phyloP scores from a whole-genome alignment of 1,140 invertebrate genomes.

The Gryllus bimaculatus region DNA sequence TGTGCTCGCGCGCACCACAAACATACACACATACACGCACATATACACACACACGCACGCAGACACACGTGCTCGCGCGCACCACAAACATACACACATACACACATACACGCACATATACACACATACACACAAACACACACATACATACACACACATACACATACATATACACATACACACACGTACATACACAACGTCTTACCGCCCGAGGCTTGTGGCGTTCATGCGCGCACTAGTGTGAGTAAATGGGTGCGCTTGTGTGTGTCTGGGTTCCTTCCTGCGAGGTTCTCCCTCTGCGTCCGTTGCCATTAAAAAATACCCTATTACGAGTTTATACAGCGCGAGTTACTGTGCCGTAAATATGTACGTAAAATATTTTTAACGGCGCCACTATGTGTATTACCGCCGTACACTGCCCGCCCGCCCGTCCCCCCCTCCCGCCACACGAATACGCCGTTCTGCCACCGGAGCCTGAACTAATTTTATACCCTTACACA shows the following conservation, averaged over 20 bases:
- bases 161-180: background rate
- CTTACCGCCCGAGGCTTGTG: too few relatives aligned
- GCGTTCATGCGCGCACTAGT: background rate
- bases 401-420: background rate
- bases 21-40: background rate
- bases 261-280: background rate
- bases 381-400: background rate
- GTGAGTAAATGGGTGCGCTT: background rate
- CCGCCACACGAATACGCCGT: background rate
- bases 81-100: background rate
- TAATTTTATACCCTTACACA: constrained; percentile 1
- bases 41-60: constrained; percentile 1
- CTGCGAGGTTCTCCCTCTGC: background rate
- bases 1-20: too few relatives aligned
- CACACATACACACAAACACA: background rate
- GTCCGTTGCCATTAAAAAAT: constrained; percentile 1
- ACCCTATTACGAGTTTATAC: constrained; percentile 13
- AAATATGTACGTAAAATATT: constrained; percentile 13
- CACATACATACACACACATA: background rate
- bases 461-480: background rate
- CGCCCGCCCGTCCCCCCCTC: background rate
- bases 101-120: background rate
- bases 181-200: too few relatives aligned
- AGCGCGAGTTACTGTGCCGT: constrained; percentile 7
- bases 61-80: background rate